Evolutionary conservation across 2,797 vertebrate species (phyloP), one percentile per base, ranked within the genome.

Genomic region (Sibirionetta formosa): DNA sequence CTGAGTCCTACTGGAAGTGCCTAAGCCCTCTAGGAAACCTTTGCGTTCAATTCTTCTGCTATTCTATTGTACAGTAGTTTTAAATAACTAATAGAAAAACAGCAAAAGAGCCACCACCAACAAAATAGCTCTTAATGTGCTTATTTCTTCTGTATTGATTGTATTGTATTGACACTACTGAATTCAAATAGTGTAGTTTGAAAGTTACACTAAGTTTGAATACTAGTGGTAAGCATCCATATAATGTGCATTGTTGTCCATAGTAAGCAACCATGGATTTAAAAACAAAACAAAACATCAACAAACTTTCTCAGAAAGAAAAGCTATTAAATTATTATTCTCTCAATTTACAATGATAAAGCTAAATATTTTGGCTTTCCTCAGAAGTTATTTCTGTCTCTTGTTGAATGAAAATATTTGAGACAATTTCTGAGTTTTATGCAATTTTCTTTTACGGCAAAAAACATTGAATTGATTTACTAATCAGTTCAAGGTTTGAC

Each of bases 401-500:
- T 0, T 50, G 86, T 70, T 54, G 31, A 88, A 42, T 76, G 22
- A 57, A 85, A 65, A 61, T 61, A 64, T 70, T 88, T 56, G 16
- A 46, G 5, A 83, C 14, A 51, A 3, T 57, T 91, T 91, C 40
- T 90, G 7, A 2, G 2, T 7, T 70, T 85, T 78, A 20, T 76
- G 24, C 26, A 17, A 42, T 87, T 82, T 86, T 84, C 18, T 71
- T 83, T 71, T 38, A 86, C 46, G 66, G 33, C 27, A 64, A 60
- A 73, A 84, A 94, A 19, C 11, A 44, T 11, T 44, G 53, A 88
- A 73, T 50, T 9, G 23, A 51, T 76, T 87, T 94, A 14, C 83
- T 94, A 92, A 94, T 94, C 56, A 75, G 9, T 83, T 88, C 38
- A 82, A 80, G 20, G 42, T 86, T 80, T 88, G 15, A 56, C 36